Conservation (phyloP, 2,113 vertebrate genomes). For the Montifringilla adamsi region DNA sequence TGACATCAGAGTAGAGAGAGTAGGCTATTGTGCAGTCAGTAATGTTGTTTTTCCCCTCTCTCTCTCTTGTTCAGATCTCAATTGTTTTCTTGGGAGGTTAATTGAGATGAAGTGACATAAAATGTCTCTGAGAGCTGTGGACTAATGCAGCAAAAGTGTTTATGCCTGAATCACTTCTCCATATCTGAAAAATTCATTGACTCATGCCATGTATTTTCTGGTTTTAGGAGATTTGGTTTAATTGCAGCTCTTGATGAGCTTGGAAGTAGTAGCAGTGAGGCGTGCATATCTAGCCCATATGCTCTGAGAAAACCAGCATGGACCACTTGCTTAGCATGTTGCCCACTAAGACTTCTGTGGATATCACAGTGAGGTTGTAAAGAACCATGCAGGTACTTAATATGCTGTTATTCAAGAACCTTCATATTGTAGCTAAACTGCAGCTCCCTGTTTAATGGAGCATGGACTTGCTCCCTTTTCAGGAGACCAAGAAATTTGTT, state of each 20-base stretch:
- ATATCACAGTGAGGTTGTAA: neutral
- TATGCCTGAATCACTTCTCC: neutral
- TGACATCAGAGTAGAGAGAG: conserved; percentile 17
- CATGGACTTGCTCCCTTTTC: neutral
- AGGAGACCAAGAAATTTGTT: neutral
- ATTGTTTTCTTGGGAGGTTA: conserved; percentile 6
- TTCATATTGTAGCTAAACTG: neutral
- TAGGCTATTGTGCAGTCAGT: conserved; percentile 1
- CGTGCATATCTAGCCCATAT: neutral
- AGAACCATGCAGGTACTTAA: neutral
- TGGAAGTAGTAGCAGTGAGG: neutral
- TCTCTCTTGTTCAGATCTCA: neutral
- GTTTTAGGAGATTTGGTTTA: neutral
- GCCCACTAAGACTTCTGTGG: neutral
- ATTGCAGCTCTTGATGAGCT: neutral
- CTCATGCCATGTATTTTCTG: conserved; percentile 14
- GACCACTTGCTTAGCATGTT: neutral
- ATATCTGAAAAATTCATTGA: conserved; percentile 28
- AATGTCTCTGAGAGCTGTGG: neutral
- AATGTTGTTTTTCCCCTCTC: neutral
- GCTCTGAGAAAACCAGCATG: neutral
- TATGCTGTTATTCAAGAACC: neutral
- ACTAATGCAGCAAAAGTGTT: conserved; percentile 11
- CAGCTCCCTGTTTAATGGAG: neutral
- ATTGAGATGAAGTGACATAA: conserved; percentile 21